A percentile compares a stretch with the other conserved stretches of the same genome.
These are phyloP conservation scores for Coptodon bakossiorum DNA, from an alignment of 2,113 vertebrate genomes.

Conservation along the genomic window DNA sequence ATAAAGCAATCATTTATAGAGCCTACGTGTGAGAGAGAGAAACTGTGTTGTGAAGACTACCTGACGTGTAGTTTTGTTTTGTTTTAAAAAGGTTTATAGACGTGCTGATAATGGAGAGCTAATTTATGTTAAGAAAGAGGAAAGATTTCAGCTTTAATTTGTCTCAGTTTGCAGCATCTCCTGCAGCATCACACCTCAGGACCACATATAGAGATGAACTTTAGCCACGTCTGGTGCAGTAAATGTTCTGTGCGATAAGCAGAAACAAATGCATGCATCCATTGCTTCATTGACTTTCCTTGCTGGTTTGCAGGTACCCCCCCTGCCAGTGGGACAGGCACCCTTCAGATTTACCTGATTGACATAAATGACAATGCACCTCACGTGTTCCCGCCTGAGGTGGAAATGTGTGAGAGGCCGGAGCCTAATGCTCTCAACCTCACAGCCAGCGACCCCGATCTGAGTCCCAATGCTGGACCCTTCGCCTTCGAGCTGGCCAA, in stretches of 20 bases:
- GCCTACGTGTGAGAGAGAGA: background rate
- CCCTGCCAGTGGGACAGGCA: constrained; percentile 89
- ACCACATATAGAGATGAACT: background rate
- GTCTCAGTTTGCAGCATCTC: background rate
- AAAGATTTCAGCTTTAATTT: background rate
- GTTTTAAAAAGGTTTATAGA: background rate
- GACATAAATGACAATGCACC: constrained; percentile 97
- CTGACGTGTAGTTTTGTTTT: background rate
- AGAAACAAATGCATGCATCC: fast-evolving
- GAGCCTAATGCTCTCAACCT: constrained; percentile 91
- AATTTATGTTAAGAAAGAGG: fast-evolving
- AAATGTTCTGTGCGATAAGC: background rate
- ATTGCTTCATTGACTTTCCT: background rate
- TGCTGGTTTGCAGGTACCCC: constrained; percentile 76
- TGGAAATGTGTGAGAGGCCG: constrained; percentile 88
- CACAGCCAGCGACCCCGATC: constrained; percentile 88
- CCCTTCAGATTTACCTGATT: constrained; percentile 87
- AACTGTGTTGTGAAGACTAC: background rate
- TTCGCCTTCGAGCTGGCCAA: constrained; percentile 90
- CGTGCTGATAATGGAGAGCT: background rate
- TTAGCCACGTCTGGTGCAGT: background rate
- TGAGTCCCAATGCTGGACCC: constrained; percentile 86
- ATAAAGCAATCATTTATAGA: background rate
- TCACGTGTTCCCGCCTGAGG: constrained; percentile 86
- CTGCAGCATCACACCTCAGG: background rate